These are phyloP conservation scores for Mionectes olivaceus DNA, from an alignment of 2,797 vertebrate species.

Conservation along the genomic window DNA sequence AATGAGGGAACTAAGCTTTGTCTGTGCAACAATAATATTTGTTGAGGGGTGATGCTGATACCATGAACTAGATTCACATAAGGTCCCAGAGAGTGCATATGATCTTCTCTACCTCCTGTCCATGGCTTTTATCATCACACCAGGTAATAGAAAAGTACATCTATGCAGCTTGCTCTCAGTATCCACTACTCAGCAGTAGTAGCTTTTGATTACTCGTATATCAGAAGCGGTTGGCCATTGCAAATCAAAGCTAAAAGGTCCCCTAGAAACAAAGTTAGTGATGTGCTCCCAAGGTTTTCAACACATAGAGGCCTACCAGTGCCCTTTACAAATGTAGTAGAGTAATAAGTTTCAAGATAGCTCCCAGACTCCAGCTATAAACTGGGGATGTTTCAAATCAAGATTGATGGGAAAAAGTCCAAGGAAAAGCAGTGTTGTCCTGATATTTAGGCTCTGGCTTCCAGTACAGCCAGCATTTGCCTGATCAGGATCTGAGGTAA, in stretches of 20 bases:
- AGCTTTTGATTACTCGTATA: background rate
- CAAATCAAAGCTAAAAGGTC: background rate
- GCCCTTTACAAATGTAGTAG: background rate
- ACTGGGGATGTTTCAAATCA: background rate
- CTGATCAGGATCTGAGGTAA: background rate
- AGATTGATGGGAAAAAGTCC: background rate
- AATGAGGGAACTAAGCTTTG: background rate
- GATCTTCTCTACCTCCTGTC: background rate
- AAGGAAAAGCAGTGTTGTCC: background rate
- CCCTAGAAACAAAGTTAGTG: background rate
- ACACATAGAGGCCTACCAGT: background rate
- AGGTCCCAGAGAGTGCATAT: accelerated
- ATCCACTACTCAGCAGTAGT: background rate
- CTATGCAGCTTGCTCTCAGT: background rate
- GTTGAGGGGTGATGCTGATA: background rate
- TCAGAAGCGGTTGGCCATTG: background rate
- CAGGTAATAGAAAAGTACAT: background rate
- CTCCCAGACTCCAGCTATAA: background rate
- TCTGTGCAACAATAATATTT: background rate
- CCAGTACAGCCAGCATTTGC: background rate
- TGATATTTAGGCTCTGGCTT: background rate
- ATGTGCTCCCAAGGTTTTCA: background rate
- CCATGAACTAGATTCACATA: background rate
- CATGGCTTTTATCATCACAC: background rate
- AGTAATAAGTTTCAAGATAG: background rate